Evolutionary conservation across 1,140 invertebrate species (phyloP).

Genomic region (Drosophila ironensis): DNA sequence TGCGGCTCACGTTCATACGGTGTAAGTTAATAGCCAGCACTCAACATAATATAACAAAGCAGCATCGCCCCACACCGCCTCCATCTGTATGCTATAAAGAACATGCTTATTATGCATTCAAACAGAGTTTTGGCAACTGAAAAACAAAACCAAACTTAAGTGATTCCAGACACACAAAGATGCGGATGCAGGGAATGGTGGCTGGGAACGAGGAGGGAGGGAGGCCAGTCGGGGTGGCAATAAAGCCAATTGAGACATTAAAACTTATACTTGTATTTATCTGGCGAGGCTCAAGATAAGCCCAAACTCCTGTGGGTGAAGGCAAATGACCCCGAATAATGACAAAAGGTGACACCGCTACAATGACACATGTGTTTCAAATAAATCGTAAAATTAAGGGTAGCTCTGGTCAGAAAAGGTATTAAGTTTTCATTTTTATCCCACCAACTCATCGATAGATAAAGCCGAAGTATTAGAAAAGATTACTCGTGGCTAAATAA

Average conservation of each 20-base stretch:
- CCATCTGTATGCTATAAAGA: slow-evolving; percentile 30
- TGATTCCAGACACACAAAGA: slow-evolving; percentile 54
- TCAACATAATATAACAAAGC: slow-evolving; percentile 67
- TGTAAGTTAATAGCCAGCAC: slow-evolving; percentile 67
- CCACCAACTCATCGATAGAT: no score
- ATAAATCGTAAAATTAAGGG: no score
- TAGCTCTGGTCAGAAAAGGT: no score
- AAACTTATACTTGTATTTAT: slow-evolving; percentile 49
- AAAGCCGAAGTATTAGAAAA: no score
- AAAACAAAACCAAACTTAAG: slow-evolving; percentile 70
- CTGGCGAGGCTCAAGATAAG: slow-evolving; percentile 7
- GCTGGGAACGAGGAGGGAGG: not conserved
- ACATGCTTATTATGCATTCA: slow-evolving; percentile 63
- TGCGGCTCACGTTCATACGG: slow-evolving; percentile 48
- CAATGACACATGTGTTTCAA: not conserved
- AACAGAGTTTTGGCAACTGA: slow-evolving; percentile 59
- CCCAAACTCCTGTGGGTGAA: not conserved
- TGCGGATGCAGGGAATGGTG: not conserved
- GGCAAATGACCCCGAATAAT: slow-evolving; percentile 7
- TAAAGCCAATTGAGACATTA: slow-evolving; percentile 56
- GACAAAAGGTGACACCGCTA: slow-evolving; percentile 21
- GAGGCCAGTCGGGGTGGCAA: slow-evolving; percentile 5
- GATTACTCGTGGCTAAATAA: no score
- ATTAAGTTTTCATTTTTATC: no score
- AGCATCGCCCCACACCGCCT: not conserved